These are phyloP conservation scores for Tokudaia muenninki DNA, from an alignment of 2,797 vertebrate genomes.

Conservation along the genomic window DNA sequence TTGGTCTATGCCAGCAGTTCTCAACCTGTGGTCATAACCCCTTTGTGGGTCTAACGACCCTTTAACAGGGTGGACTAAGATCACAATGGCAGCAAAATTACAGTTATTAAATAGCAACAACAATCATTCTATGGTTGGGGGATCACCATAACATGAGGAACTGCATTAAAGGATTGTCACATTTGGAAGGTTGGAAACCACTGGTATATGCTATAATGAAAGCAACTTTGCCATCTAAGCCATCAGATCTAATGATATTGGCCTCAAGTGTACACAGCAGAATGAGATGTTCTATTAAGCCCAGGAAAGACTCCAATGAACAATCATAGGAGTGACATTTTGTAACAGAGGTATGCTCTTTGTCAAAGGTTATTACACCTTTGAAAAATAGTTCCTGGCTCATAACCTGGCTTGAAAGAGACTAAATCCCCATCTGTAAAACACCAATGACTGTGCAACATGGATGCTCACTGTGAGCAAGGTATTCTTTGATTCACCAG, in stretches of 20 bases:
- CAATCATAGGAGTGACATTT: conserved; percentile 18
- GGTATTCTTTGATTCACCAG: background rate
- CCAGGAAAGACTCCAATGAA: background rate
- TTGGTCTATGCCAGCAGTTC: background rate
- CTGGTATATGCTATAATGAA: background rate
- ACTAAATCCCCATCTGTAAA: background rate
- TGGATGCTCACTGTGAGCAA: background rate
- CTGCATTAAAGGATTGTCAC: background rate
- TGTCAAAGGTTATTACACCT: conserved; percentile 31
- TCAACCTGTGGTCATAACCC: background rate
- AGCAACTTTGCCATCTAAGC: background rate
- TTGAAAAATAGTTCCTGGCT: conserved; percentile 44
- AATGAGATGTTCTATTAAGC: background rate
- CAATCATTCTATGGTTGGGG: background rate
- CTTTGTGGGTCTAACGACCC: background rate
- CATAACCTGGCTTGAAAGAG: conserved; percentile 40
- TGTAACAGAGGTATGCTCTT: background rate
- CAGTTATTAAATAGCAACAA: background rate
- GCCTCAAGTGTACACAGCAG: background rate
- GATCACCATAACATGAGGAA: background rate
- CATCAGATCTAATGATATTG: background rate
- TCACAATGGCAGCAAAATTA: background rate
- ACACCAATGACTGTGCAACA: background rate
- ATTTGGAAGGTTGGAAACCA: background rate
- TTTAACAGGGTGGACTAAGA: background rate